Evolutionary conservation across 2,113 vertebrate species (phyloP).

Genomic region (Rhegmatorhina hoffmannsi): DNA sequence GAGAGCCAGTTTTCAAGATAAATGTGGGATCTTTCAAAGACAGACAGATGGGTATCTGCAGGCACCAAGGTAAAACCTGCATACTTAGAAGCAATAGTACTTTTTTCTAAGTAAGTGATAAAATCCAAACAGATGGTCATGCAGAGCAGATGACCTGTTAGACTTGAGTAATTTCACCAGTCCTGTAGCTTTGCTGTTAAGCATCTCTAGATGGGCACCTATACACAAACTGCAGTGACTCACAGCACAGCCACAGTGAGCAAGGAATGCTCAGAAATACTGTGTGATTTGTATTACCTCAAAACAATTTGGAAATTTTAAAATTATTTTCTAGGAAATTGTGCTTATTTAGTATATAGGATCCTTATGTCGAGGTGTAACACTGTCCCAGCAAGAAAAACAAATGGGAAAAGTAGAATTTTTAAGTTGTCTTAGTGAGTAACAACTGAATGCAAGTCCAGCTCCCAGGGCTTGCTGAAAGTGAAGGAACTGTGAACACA

Average conservation of each 20-base stretch:
- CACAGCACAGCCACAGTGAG: background rate
- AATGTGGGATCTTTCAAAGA: conserved; percentile 13
- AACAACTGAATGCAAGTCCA: background rate
- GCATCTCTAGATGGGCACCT: background rate
- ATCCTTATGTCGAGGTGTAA: background rate
- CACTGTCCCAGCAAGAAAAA: background rate
- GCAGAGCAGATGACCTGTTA: background rate
- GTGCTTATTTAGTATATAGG: background rate
- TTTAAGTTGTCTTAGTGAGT: rapidly evolving
- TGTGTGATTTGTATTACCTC: background rate
- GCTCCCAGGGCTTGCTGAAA: background rate
- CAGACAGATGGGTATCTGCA: background rate
- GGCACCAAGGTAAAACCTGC: background rate
- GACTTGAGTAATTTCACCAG: background rate
- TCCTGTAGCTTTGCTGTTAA: background rate
- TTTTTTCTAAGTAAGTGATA: conserved; percentile 1
- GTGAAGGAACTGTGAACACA: background rate
- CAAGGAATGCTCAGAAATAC: background rate
- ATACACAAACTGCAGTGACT: background rate
- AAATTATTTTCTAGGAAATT: background rate
- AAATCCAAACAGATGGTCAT: conserved; percentile 17
- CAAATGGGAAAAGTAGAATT: background rate
- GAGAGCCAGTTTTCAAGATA: conserved; percentile 9
- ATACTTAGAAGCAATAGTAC: background rate
- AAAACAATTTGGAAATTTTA: background rate